phyloP scores from a whole-genome alignment of 2,888 invertebrate species.

The Ichneumoninae sp. region DNA sequence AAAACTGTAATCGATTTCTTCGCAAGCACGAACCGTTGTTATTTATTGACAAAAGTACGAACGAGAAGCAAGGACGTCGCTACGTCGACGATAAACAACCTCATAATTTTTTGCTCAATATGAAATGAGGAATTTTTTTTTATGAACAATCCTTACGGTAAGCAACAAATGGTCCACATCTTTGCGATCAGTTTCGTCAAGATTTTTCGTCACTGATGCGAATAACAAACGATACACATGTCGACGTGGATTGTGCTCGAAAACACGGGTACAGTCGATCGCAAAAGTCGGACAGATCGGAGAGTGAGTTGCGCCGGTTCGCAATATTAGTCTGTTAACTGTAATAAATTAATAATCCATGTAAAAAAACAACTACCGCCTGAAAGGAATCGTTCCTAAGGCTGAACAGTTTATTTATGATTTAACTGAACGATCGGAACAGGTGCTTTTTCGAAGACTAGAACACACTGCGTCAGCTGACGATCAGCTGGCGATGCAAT shows the following conservation, averaged over 20 bases:
- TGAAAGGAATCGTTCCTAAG: neutral
- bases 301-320: slow-evolving; percentile 9
- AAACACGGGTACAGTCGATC: slow-evolving; percentile 34
- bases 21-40: neutral
- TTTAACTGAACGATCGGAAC: neutral
- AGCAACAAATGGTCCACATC: slow-evolving; percentile 62
- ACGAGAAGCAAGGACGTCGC: neutral
- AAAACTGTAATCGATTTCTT: neutral
- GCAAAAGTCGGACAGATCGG: slow-evolving; percentile 11
- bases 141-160: slow-evolving; percentile 50
- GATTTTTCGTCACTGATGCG: slow-evolving; percentile 13
- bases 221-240: slow-evolving; percentile 31
- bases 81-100: slow-evolving; percentile 17
- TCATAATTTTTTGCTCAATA: neutral
- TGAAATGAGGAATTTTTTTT: neutral
- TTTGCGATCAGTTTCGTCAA: slow-evolving; percentile 13
- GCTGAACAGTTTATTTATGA: neutral
- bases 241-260: slow-evolving; percentile 56
- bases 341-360: neutral
- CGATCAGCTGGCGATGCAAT: slow-evolving; percentile 30
- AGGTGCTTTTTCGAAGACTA: neutral
- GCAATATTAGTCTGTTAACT: slow-evolving; percentile 8
- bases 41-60: neutral
- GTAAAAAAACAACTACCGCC: neutral
- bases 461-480: slow-evolving; percentile 35